These are phyloP conservation scores for Globia sparganii DNA, from an alignment of 2,888 invertebrate genomes.

Conservation along the genomic window DNA sequence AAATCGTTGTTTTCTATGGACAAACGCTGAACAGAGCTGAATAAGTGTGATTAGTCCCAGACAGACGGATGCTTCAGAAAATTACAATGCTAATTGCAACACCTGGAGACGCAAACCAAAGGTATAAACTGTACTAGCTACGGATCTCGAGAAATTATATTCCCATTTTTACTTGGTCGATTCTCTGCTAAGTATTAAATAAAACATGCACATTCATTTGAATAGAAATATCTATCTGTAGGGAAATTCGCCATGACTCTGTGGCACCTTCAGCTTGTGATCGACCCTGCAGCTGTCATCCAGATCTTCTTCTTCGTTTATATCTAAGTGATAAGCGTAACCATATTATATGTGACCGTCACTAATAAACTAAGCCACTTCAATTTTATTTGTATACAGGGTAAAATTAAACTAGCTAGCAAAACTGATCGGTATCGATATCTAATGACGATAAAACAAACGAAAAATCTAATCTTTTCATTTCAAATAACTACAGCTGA, in stretches of 20 bases:
- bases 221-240: background rate
- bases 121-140: constrained; percentile 25
- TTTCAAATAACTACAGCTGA: background rate
- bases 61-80: background rate
- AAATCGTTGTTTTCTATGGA: too few relatives aligned
- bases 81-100: constrained; percentile 20
- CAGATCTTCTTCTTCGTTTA: background rate
- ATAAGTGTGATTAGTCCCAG: too few relatives aligned
- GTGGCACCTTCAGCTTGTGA: background rate
- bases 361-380: too few relatives aligned
- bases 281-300: too few relatives aligned
- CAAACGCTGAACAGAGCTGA: too few relatives aligned
- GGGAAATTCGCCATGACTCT: background rate
- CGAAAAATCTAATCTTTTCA: background rate
- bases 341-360: too few relatives aligned
- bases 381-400: background rate
- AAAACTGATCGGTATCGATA: background rate
- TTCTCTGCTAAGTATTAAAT: constrained; percentile 35
- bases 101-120: constrained; percentile 20
- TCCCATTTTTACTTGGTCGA: constrained; percentile 42
- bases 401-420: too few relatives aligned
- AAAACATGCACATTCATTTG: constrained; percentile 15
- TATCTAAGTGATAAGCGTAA: background rate
- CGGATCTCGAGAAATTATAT: constrained; percentile 42
- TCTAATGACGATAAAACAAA: background rate